These are phyloP conservation scores for Nesidiocoris tenuis DNA, from an alignment of 2,888 invertebrate genomes.

Conservation along the genomic window DNA sequence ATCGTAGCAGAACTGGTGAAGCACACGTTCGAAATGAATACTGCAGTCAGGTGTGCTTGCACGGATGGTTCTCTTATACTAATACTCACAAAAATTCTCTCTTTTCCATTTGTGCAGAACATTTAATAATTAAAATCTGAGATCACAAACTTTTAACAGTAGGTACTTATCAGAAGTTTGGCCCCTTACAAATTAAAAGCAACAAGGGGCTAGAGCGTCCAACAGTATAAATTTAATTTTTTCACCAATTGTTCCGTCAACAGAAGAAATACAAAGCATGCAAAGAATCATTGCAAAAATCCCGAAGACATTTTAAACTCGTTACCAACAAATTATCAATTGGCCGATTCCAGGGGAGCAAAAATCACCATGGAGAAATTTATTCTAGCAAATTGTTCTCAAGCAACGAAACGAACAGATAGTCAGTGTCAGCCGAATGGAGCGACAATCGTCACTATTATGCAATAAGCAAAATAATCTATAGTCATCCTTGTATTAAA, in stretches of 20 bases:
- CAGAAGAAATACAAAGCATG: background rate
- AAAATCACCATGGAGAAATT: background rate
- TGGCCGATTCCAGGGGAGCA: background rate
- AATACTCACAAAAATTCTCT: constrained; percentile 40
- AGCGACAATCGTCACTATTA: no score
- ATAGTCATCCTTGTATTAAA: background rate
- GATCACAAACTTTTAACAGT: constrained; percentile 47
- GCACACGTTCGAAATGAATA: constrained; percentile 46
- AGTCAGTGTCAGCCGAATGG: no score
- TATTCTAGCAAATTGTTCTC: background rate
- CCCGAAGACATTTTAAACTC: no score
- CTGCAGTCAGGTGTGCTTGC: constrained; percentile 46
- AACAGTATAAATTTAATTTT: background rate
- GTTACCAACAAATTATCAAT: background rate
- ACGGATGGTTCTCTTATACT: constrained; percentile 27
- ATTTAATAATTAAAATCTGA: constrained; percentile 42
- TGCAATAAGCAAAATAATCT: background rate
- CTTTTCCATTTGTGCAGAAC: constrained; percentile 29
- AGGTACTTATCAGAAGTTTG: constrained; percentile 42
- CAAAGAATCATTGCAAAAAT: no score
- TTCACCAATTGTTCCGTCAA: background rate
- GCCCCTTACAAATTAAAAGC: constrained; percentile 42
- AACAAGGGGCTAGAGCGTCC: constrained; percentile 25
- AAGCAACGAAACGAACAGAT: no score
- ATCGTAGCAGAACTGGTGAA: constrained; percentile 13